Base-by-base conservation (phyloP, 2,797 vertebrate genomes). In the Rhinella marina region DNA sequence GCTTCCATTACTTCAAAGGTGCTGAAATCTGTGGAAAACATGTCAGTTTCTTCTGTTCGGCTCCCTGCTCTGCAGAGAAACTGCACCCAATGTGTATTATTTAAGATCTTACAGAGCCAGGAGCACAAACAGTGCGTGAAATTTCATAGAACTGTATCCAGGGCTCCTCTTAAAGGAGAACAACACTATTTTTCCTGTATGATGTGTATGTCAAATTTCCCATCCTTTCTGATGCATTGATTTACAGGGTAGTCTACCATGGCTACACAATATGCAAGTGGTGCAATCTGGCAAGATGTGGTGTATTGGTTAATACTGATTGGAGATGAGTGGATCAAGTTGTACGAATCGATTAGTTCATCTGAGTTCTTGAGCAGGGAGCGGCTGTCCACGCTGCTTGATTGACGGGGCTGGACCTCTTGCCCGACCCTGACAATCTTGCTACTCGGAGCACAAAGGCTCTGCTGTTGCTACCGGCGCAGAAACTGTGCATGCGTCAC, bases 1-100 rank as follows among this genome's bases (percentile, higher is more conserved):
- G 70, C 48, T 85, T 77, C 83, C 83, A 62, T 75, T 62, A 85
- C 83, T 62, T 85, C 83, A 85, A 85, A 85, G 83, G 77, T 77
- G 83, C 72, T 76, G 56, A 76, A 85, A 64, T 85, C 56, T 59
- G 56, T 75, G 83, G 72, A 85, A 85, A 85, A 85, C 83, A 75
- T 21, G 72, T 85, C 83, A 52, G 77, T 76, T 77, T 75, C 56
- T 77, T 56, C 64, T 64, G 72, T 76, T 72, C 56, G n/a, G 72
- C 56, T 76, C 83, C n/a, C 59, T 61, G 83, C 83, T 85, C 83
- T 62, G 83, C 23, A 85, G 83, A 64, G 72, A 85, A 75, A 52
- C 72, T 52, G 72, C 72, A 27, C 75, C 70, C 72, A 62, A 77
- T 85, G 52, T 85, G 56, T 85, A 85, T 62, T 82, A 82, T 68